A percentile compares a stretch with the other conserved stretches of the same genome.
phyloP scores from a whole-genome alignment of 2,888 invertebrate genomes.

The Holacanthella duospinosa region DNA sequence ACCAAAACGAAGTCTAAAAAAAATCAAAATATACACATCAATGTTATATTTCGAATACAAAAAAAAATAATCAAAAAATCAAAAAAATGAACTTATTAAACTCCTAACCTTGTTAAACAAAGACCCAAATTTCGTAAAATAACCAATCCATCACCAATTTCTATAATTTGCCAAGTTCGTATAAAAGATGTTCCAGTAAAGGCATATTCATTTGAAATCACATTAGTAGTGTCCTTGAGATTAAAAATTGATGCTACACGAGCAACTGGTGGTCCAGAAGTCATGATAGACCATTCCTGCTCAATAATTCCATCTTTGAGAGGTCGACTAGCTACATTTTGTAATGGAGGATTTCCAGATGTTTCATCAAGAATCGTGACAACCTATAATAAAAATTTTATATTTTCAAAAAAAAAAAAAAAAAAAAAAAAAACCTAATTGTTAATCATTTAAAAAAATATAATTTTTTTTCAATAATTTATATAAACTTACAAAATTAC shows the following conservation, averaged over 20 bases:
- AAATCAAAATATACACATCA: no score
- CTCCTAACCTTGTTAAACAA: not conserved
- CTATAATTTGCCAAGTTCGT: not conserved
- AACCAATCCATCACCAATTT: not conserved
- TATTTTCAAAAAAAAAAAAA: no score
- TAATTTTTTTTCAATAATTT: no score
- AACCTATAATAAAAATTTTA: no score
- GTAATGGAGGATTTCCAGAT: not conserved
- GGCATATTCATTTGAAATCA: not conserved
- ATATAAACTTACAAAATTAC: not conserved
- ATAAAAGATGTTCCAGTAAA: not conserved
- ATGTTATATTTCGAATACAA: not conserved
- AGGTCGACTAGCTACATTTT: not conserved
- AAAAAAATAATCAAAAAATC: not conserved
- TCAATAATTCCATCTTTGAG: not conserved
- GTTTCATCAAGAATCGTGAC: not conserved
- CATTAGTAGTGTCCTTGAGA: not conserved
- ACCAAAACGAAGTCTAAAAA: not conserved
- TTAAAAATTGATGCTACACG: not conserved
- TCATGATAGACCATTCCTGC: not conserved
- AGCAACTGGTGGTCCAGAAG: not conserved
- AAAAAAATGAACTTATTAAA: not conserved
- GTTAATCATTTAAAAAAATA: not conserved
- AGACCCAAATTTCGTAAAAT: not conserved
- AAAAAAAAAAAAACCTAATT: not conserved